Evolutionary conservation across 1,140 invertebrate species (phyloP).

Genomic region (Heterodera carotae): DNA sequence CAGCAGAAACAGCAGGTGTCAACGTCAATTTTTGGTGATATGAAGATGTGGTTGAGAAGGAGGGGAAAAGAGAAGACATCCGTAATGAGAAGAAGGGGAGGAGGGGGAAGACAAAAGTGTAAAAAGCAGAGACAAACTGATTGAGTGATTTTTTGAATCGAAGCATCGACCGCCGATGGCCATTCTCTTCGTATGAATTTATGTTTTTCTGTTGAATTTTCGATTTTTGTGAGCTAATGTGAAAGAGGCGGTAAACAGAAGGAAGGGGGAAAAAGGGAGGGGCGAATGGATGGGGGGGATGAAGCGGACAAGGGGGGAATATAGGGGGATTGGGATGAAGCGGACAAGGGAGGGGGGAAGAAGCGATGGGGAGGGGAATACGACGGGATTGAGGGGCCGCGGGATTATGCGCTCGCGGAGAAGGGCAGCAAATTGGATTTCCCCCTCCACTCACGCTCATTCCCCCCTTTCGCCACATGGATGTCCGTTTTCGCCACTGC

Average conservation of each 20-base stretch:
- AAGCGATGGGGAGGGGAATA: background rate
- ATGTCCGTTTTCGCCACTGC: conserved; percentile 14
- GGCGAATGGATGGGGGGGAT: no score
- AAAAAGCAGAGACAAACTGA: no score
- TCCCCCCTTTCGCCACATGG: background rate
- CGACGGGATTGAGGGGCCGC: no score
- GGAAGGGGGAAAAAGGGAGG: no score
- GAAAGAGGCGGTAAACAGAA: no score
- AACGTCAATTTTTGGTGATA: conserved; percentile 6
- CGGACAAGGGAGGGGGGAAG: background rate
- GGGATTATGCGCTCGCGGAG: background rate
- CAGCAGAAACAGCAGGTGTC: conserved; percentile 1
- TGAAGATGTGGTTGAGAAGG: background rate
- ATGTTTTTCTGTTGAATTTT: no score
- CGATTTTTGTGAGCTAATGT: no score
- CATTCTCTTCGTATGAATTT: no score
- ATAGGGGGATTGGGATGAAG: background rate
- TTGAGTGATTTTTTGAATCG: background rate
- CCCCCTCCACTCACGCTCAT: background rate
- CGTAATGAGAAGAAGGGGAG: background rate
- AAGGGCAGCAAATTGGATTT: conserved; percentile 14
- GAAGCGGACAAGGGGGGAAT: no score
- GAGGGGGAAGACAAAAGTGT: background rate
- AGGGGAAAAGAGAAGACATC: no score
- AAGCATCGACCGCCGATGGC: background rate